These are phyloP conservation scores for Lepetodrilus schrolli DNA, from an alignment of 2,888 invertebrate genomes.

Conservation along the genomic window DNA sequence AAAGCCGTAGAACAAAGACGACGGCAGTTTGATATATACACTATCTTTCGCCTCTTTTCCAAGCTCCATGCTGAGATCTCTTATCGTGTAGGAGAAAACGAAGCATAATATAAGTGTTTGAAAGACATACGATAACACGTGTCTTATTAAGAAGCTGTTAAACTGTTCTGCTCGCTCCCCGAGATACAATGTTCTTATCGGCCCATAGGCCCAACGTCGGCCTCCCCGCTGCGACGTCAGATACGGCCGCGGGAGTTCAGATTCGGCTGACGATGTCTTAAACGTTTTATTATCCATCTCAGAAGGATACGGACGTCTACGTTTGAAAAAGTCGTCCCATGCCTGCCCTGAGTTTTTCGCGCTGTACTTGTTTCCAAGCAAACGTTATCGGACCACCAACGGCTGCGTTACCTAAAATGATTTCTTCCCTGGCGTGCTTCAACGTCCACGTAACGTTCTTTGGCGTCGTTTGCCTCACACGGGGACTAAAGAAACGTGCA, in stretches of 20 bases:
- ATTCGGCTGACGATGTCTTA: not conserved
- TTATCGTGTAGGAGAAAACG: conserved; percentile 5
- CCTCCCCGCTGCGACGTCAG: not conserved
- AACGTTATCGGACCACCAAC: not conserved
- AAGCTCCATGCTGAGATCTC: not conserved
- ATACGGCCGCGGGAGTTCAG: not conserved
- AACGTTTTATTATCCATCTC: conserved; percentile 16
- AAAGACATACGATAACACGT: conserved; percentile 24
- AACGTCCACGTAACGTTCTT: conserved; percentile 7
- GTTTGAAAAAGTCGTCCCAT: not conserved
- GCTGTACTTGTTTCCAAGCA: not conserved
- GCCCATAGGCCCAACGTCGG: not conserved
- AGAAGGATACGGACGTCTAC: not conserved
- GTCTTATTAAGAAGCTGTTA: conserved; percentile 27
- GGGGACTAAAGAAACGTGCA: not conserved
- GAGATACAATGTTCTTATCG: conserved; percentile 16
- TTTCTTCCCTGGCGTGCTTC: not conserved
- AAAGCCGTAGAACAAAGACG: conserved; percentile 7
- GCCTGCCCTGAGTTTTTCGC: not conserved
- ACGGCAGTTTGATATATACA: not conserved
- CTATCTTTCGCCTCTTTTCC: not conserved
- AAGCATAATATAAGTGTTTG: conserved; percentile 26
- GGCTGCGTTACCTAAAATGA: not conserved
- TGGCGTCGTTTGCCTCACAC: conserved; percentile 19
- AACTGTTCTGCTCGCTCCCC: not conserved